Evolutionary conservation across 2,113 vertebrate genomes (phyloP).

Genomic region (Numida meleagris): DNA sequence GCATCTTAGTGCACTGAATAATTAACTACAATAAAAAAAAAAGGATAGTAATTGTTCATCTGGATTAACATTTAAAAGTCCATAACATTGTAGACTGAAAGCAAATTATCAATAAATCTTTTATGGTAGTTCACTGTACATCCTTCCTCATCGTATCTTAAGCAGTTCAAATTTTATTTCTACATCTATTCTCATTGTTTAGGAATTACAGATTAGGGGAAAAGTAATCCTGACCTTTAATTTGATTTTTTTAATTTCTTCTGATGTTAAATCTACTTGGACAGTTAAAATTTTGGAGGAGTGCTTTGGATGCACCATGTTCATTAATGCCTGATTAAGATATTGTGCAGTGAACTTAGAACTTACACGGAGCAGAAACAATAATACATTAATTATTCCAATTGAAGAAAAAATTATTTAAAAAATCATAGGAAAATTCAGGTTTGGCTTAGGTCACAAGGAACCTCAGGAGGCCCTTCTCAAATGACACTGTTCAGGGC

Average conservation of each 20-base stretch:
- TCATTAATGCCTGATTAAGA: not conserved
- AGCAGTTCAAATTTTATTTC: not conserved
- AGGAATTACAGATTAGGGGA: not conserved
- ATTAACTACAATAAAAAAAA: not conserved
- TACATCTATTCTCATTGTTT: not conserved
- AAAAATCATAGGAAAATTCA: not conserved
- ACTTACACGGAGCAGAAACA: not conserved
- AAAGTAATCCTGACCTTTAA: not conserved
- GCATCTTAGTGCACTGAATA: not conserved
- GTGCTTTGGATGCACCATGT: not conserved
- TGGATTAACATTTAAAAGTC: not conserved
- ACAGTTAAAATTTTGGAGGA: not conserved
- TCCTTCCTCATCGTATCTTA: not conserved
- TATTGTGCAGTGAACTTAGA: not conserved
- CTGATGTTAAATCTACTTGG: not conserved
- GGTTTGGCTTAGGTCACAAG: not conserved
- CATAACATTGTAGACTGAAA: not conserved
- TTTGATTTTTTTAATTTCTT: not conserved
- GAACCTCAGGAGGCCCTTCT: not conserved
- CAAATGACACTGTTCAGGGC: not conserved
- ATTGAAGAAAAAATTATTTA: not conserved
- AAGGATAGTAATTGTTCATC: not conserved
- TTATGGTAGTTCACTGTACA: not conserved
- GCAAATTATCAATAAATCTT: not conserved
- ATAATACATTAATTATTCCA: not conserved